Percentiles rank a stretch among this genome's conserved stretches.
These are phyloP conservation scores for Muntiacus reevesi DNA, from an alignment of 2,113 vertebrate genomes.

Conservation along the genomic window DNA sequence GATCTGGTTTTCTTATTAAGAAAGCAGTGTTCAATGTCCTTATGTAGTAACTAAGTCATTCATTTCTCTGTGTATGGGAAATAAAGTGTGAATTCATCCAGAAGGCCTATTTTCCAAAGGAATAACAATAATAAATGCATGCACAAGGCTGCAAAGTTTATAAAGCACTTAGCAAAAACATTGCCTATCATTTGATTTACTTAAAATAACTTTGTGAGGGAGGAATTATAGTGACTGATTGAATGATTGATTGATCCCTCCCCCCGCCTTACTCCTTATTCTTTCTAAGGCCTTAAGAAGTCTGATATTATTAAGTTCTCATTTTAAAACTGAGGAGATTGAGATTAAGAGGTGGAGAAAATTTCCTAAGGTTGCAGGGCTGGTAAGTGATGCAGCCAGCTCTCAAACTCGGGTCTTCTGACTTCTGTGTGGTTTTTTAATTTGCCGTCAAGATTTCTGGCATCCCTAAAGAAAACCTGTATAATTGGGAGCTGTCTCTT, in stretches of 20 bases:
- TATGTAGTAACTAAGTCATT: not conserved
- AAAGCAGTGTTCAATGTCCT: not conserved
- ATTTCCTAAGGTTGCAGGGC: not conserved
- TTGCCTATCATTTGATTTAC: not conserved
- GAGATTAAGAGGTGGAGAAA: not conserved
- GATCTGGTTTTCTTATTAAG: constrained; percentile 32
- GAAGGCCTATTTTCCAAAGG: not conserved
- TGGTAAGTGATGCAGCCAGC: not conserved
- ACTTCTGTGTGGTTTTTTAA: not conserved
- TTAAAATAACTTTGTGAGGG: not conserved
- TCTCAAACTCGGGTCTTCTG: not conserved
- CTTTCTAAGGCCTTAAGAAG: not conserved
- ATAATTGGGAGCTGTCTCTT: constrained; percentile 1
- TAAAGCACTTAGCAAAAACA: not conserved
- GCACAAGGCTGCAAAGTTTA: not conserved
- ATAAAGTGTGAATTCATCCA: not conserved
- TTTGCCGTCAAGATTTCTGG: not conserved
- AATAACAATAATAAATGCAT: not conserved
- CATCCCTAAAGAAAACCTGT: not conserved
- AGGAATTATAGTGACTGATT: not conserved
- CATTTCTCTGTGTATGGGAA: not conserved
- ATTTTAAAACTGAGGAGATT: not conserved
- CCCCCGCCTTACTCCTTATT: not conserved
- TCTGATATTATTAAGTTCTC: not conserved
- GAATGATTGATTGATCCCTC: not conserved